Conservation (phyloP, 2,797 vertebrate genomes). For the Antrozous pallidus region DNA sequence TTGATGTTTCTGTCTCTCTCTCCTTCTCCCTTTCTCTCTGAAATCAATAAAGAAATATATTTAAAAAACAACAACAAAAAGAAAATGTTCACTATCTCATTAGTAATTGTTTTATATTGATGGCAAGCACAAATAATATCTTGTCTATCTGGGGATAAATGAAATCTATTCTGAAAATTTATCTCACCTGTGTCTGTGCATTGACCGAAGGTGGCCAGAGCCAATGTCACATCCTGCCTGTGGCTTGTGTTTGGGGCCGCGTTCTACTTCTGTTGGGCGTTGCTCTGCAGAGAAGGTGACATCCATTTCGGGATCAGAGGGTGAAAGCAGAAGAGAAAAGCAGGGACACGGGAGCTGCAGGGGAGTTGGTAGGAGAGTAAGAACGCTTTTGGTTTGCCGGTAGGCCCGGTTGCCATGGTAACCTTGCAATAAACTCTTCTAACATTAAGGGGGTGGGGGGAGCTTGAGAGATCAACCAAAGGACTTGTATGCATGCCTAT, state of each 20-base stretch:
- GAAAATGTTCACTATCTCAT: neutral
- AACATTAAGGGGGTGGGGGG: neutral
- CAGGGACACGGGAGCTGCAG: neutral
- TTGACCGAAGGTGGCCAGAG: neutral
- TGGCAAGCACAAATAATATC: neutral
- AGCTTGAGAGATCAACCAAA: too few relatives aligned
- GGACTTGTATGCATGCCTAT: too few relatives aligned
- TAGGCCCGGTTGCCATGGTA: conserved; percentile 8
- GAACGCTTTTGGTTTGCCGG: neutral
- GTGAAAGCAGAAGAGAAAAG: neutral
- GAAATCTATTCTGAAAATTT: neutral
- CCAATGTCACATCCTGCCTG: rapidly evolving
- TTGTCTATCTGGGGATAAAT: neutral
- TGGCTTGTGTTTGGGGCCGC: rapidly evolving
- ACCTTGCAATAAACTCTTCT: neutral
- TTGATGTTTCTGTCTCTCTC: too few relatives aligned
- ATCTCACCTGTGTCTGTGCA: neutral
- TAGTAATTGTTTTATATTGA: neutral
- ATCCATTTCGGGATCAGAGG: neutral
- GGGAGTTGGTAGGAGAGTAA: neutral
- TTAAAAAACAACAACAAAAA: too few relatives aligned
- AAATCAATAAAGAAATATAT: too few relatives aligned
- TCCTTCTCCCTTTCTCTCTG: too few relatives aligned
- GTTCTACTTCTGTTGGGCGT: neutral
- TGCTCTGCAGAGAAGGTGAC: neutral